Percentiles rank a stretch among this genome's conserved stretches.
Conservation (phyloP, 2,797 vertebrate species). For the Sebastes reedi region DNA sequence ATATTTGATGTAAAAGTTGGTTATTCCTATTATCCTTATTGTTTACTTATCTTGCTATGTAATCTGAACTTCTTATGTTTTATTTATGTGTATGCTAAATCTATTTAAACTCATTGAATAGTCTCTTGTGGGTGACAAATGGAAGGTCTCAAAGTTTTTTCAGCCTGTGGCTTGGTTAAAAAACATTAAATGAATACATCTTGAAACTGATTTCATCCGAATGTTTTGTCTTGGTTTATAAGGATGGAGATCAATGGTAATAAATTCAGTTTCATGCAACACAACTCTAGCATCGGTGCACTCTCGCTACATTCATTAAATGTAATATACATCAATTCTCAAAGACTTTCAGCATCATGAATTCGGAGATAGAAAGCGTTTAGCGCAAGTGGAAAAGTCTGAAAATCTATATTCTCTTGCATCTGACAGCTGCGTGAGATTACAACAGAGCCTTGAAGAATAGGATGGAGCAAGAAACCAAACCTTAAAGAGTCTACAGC, state of each 20-base stretch:
- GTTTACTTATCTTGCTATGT: constrained; percentile 48
- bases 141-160: constrained; percentile 49
- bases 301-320: neutral
- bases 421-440: constrained; percentile 56
- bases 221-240: neutral
- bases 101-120: constrained; percentile 50
- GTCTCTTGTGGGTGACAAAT: constrained; percentile 41
- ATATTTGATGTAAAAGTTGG: constrained; percentile 51
- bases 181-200: constrained; percentile 62
- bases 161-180: constrained; percentile 67
- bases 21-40: constrained; percentile 42
- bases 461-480: constrained; percentile 35
- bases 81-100: constrained; percentile 56
- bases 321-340: neutral
- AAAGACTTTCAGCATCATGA: constrained; percentile 8
- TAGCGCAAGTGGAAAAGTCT: constrained; percentile 10
- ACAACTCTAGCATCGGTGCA: neutral
- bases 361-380: neutral
- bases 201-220: constrained; percentile 20
- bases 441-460: constrained; percentile 38
- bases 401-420: constrained; percentile 23
- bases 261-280: neutral
- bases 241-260: neutral
- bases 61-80: constrained; percentile 42
- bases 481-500: constrained; percentile 39